Base-by-base conservation (phyloP, 30 jellyfish, hydroid and myxozoan species). In the Aurelia aurita complex sp. Pacific region DNA sequence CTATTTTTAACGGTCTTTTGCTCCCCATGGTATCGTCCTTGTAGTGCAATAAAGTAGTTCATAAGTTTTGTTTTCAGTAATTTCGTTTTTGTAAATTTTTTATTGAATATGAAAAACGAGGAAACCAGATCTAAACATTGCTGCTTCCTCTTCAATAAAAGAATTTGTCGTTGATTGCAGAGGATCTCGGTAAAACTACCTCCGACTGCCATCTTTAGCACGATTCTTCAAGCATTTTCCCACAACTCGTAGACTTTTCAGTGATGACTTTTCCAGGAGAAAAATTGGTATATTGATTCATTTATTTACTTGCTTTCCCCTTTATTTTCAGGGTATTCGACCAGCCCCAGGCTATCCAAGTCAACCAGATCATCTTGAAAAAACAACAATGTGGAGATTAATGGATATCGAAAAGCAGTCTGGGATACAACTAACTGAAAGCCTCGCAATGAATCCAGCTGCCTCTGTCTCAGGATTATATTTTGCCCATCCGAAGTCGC, bases 271-370 rank as follows among this genome's bases (percentile, higher is more conserved):
- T 60, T 60, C 19, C 36, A 2, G 13, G 43, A 32, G 73, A 33
- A 15, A 15, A 10, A 32, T 52, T 52, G 65, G 1, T 71, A 9
- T 9, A 19, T 23, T 11, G 68, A 23, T 60, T 5, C 17, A 38
- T 53, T 73, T 18, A 73, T 53, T 73, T 5, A n/a, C 7, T n/a
- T 3, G 0, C 18, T 1, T 13, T 4, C 32, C 18, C 5, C 17
- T 42, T 43, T 79, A 17, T 64, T 16, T 76, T 19, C 72, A 94
- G 99, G 99, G 99, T 18, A 94, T 94, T 67, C 90, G 99, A 57
- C 99, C 99, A 71, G 99, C 99, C 1, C 99, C 99, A 7, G 99
- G 99, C 59, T 94, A 94, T 71, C 99, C 99, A 52, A 88, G 96
- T 69, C 99, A 94, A 57, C 99, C 99, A 11, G 99, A 94, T 74